Evolutionary conservation across 2,113 vertebrate species (phyloP).

Genomic region (Reinhardtius hippoglossoides): DNA sequence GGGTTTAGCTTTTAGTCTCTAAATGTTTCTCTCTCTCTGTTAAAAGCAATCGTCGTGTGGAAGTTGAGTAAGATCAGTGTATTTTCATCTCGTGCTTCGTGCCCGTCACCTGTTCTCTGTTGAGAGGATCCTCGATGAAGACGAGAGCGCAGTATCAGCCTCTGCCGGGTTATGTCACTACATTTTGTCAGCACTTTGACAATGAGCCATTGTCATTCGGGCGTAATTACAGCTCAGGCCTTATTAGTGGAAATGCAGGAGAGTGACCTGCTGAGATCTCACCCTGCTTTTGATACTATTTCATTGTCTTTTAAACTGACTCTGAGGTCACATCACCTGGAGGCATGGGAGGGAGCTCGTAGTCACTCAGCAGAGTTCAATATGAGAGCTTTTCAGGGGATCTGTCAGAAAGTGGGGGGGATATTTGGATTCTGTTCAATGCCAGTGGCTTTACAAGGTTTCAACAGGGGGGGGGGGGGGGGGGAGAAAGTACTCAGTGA

Average conservation of each 20-base stretch:
- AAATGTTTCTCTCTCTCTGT: neutral
- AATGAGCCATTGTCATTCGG: constrained; percentile 73
- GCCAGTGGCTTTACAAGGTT: neutral
- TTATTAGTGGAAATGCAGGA: constrained; percentile 43
- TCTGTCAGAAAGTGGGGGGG: constrained; percentile 14
- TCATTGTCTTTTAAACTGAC: constrained; percentile 71
- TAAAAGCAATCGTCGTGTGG: neutral
- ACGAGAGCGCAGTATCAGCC: constrained; percentile 20
- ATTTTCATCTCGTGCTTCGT: constrained; percentile 21
- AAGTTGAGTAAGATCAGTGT: neutral
- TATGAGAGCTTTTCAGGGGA: constrained; percentile 38
- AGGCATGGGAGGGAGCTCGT: constrained; percentile 48
- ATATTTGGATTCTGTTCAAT: neutral
- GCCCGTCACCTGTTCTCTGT: constrained; percentile 23
- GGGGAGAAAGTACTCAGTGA: too few species aligned
- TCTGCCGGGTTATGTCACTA: constrained; percentile 50
- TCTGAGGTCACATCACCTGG: constrained; percentile 63
- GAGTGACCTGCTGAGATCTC: constrained; percentile 62
- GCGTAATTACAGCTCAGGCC: constrained; percentile 70
- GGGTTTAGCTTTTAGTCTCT: too few species aligned
- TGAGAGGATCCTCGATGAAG: constrained; percentile 31
- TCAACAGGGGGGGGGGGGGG: too few species aligned
- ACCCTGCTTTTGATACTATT: constrained; percentile 53
- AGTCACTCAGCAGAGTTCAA: constrained; percentile 72
- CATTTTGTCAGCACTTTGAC: constrained; percentile 64